Evolutionary conservation across 1,140 invertebrate genomes (phyloP), one percentile per base, ranked within the genome.

Genomic region (Portunus trituberculatus): DNA sequence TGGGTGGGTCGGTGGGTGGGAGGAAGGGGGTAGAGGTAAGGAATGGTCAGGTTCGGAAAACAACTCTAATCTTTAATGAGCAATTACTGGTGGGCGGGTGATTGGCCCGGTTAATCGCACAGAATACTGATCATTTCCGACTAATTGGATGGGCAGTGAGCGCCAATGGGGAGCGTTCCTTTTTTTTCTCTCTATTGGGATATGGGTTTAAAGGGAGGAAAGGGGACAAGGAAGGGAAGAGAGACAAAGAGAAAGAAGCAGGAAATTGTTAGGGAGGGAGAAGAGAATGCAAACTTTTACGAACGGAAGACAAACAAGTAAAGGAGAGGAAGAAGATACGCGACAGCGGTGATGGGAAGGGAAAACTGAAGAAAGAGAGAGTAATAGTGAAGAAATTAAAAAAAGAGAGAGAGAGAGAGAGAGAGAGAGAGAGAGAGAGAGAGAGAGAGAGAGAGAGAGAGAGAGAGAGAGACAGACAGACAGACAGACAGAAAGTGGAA

Each of bases 21-120:
- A n/a, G 67, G 59, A 20, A 76, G 20, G 48, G 25, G 67, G 67
- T 1, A n/a, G 6, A 20, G 67, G 67, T 76, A 76, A 76, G 67
- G 16, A 76, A 25, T 76, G 67, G 67, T 76, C 67, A 76, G 67
- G 67, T n/a, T 76, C 20, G 67, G 67, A 76, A 76, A 76, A 76
- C 67, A 76, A 76, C 67, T n/a, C 67, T 76, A 76, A 76, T 76
- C 67, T 76, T 76, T 76, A 76, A 76, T 76, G 67, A 76, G 67
- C 67, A 76, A 76, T 76, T 76, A 76, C 67, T 76, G 67, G 67
- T 20, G 67, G 12, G 67, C 20, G 67, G 12, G 67, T 76, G 67
- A 76, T 76, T 76, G 67, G 67, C 20, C n/a, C 67, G 67, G 20
- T 76, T 76, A 76, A 76, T 76, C 67, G 67, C 67, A 25, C 67